These are phyloP conservation scores for Orchesella cincta DNA, from an alignment of 1,140 invertebrate species.

Conservation along the genomic window DNA sequence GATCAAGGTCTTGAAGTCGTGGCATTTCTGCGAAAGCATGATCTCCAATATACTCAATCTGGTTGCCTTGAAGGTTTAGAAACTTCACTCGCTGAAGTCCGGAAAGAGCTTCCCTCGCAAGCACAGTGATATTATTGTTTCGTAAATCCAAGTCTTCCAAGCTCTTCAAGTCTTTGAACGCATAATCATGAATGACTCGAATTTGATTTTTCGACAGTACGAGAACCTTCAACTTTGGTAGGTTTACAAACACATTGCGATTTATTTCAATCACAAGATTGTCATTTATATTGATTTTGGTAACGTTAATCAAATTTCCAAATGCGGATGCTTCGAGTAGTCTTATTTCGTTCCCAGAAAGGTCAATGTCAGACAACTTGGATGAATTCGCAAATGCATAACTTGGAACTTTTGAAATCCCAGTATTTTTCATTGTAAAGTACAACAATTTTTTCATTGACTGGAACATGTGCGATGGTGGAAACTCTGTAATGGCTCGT, in stretches of 20 bases:
- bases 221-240: conserved; percentile 68
- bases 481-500: conserved; percentile 28
- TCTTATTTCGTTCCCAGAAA: conserved; percentile 69
- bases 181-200: conserved; percentile 68
- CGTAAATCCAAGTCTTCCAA: conserved; percentile 70
- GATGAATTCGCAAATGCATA: conserved; percentile 45
- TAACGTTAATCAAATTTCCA: conserved; percentile 66
- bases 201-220: conserved; percentile 72
- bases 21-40: conserved; percentile 72
- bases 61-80: conserved; percentile 68
- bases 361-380: conserved; percentile 59
- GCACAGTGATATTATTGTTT: conserved; percentile 68
- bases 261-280: conserved; percentile 72
- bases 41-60: conserved; percentile 70
- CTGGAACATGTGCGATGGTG: conserved; percentile 23
- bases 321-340: conserved; percentile 67
- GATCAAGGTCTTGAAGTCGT: conserved; percentile 68
- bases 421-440: conserved; percentile 29
- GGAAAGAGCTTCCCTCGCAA: conserved; percentile 70
- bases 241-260: conserved; percentile 68
- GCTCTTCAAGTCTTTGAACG: conserved; percentile 67
- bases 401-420: conserved; percentile 34
- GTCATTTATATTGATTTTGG: conserved; percentile 67
- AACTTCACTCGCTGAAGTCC: conserved; percentile 65
- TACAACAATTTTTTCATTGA: conserved; percentile 33